Conservation (phyloP, 2,797 vertebrate species). For the Hafferia zeledoni region DNA sequence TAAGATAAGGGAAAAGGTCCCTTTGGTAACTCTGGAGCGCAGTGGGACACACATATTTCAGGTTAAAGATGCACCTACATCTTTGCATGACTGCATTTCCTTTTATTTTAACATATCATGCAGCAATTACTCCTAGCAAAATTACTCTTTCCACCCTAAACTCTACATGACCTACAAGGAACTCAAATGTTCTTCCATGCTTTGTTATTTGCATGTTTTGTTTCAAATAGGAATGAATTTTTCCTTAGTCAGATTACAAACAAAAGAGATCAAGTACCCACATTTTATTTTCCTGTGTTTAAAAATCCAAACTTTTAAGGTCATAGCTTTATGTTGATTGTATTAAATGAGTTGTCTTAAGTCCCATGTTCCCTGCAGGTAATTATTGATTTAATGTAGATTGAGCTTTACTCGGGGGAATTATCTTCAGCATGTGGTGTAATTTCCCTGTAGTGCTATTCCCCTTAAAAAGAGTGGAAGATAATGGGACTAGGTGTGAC, state of each 20-base stretch:
- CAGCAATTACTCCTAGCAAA: neutral
- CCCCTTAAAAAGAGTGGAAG: neutral
- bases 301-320: neutral
- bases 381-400: conserved; percentile 10
- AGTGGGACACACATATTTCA: neutral
- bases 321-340: neutral
- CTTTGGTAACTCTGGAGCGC: neutral
- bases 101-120: neutral
- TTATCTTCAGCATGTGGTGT: conserved; percentile 6
- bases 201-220: neutral
- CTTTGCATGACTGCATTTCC: neutral
- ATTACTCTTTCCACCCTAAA: neutral
- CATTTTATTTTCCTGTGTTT: neutral
- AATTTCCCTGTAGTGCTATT: neutral
- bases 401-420: neutral
- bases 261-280: neutral
- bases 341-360: neutral
- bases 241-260: neutral
- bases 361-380: neutral
- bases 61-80: neutral
- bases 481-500: conserved; percentile 46
- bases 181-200: neutral
- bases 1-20: neutral
- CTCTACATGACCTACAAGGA: neutral
- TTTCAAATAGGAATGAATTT: neutral